Percentiles rank a stretch among this genome's conserved stretches.
phyloP scores from a whole-genome alignment of 1,140 invertebrate genomes.

The Drosophila biarmipes region DNA sequence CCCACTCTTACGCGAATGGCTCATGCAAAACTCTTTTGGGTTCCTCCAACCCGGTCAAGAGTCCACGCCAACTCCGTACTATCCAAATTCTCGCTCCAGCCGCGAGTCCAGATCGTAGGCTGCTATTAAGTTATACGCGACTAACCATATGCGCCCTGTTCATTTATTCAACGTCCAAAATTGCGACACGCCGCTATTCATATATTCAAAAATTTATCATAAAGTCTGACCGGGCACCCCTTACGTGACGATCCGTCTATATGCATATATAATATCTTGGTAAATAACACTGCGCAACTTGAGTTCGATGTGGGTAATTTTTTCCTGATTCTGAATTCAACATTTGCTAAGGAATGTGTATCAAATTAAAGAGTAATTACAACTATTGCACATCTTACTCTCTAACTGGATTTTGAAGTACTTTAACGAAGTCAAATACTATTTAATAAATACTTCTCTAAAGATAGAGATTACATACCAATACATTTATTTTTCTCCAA shows the following conservation, averaged over 20 bases:
- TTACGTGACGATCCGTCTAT: slow-evolving; percentile 60
- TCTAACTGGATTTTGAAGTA: too few relatives aligned
- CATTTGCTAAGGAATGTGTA: too few relatives aligned
- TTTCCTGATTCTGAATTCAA: too few relatives aligned
- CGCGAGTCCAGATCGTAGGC: slow-evolving; percentile 39
- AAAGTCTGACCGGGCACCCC: slow-evolving; percentile 57
- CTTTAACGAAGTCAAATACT: too few relatives aligned
- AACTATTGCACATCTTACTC: too few relatives aligned
- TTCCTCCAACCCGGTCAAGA: slow-evolving; percentile 34
- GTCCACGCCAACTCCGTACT: slow-evolving; percentile 45
- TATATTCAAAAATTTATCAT: slow-evolving; percentile 84
- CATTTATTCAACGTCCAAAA: slow-evolving; percentile 75
- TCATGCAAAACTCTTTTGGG: slow-evolving; percentile 54
- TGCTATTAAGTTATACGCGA: slow-evolving; percentile 75
- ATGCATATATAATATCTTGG: slow-evolving; percentile 31
- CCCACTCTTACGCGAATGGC: slow-evolving; percentile 38
- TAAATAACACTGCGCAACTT: slow-evolving; percentile 31
- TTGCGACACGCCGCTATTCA: slow-evolving; percentile 76
- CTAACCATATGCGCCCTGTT: slow-evolving; percentile 60
- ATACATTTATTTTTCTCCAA: neutral
- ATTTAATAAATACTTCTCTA: too few relatives aligned
- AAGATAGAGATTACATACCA: neutral
- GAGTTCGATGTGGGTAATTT: neutral
- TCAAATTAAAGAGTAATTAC: too few relatives aligned
- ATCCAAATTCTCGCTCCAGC: slow-evolving; percentile 37